Base-by-base conservation (phyloP, 2,113 vertebrate species). In the Tetrao urogallus region DNA sequence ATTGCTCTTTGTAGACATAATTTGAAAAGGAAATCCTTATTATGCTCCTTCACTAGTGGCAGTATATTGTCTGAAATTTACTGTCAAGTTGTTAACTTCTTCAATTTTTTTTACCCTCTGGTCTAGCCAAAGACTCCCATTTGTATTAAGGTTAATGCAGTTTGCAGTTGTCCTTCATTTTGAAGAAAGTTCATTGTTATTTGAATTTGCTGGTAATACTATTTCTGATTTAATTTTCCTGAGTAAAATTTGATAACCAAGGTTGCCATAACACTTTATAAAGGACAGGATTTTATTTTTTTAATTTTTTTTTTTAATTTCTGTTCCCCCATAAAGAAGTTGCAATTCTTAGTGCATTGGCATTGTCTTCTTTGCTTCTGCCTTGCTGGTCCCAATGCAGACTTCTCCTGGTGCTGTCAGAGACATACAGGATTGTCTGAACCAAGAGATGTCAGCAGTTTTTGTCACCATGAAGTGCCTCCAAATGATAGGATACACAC, bases 331-430 rank as follows among this genome's bases (percentile, higher is more conserved):
- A 16, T 34, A 18, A 48, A 76, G 18, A n/a, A 50, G 3, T 50
- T 89, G 8, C 27, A 50, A 8, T 3, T 20, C 9, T 63, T 61
- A n/a, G 1, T 52, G 38, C 64, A 61, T 71, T 86, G 50, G 24
- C 36, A 56, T 58, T 30, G 34, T 22, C 6, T 34, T 60, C 24
- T 94, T 74, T 93, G 63, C 22, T 45, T 70, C 27, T n/a, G 21
- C 70, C 86, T 95, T 95, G 60, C 60, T 92, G 85, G 74, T 18
- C 54, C 88, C 90, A 95, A 94, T 86, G 74, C 52, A 91, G 63
- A 82, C 67, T 19, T 88, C 17, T 58, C 77, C 60, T 84, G 91
- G n/a, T 28, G 74, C 34, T 47, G 38, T 66, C 75, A 89, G 38
- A 92, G 50, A 75, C 42, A 64, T 64, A 92, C 34, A 17, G 30